Conservation (phyloP, 1,140 invertebrate genomes). For the Oryzaephilus surinamensis region DNA sequence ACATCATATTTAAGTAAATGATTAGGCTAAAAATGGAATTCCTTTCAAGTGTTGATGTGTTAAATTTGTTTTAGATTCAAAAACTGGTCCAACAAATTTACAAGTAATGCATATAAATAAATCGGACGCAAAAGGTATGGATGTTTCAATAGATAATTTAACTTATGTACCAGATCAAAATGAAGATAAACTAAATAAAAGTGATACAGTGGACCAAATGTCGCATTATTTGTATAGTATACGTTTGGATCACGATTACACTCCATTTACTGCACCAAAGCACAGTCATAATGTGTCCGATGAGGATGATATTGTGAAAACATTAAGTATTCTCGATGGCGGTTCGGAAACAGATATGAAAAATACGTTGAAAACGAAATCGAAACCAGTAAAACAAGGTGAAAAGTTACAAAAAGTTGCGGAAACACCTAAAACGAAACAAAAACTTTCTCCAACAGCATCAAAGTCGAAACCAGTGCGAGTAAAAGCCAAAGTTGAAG, state of each 20-base stretch:
- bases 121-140: constrained; percentile 28
- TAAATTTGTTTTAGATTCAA: constrained; percentile 19
- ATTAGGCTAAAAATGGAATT: constrained; percentile 3
- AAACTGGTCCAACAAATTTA: constrained; percentile 25
- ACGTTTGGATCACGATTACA: constrained; percentile 57
- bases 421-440: too few species aligned
- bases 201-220: constrained; percentile 37
- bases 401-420: too few species aligned
- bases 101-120: constrained; percentile 32
- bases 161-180: constrained; percentile 25
- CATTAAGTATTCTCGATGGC: constrained; percentile 31
- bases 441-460: too few species aligned
- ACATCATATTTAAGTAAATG: constrained; percentile 32
- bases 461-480: not conserved
- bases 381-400: not conserved
- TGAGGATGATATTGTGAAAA: constrained; percentile 30
- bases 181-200: not conserved
- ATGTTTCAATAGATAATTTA: constrained; percentile 31
- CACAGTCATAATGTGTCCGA: constrained; percentile 18
- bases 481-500: constrained; percentile 10
- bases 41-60: constrained; percentile 5
- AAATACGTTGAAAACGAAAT: not conserved
- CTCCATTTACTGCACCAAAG: constrained; percentile 47
- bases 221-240: constrained; percentile 42
- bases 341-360: constrained; percentile 9